phyloP scores from a whole-genome alignment of 1,140 invertebrate species.

The Polypedilum pembai region DNA sequence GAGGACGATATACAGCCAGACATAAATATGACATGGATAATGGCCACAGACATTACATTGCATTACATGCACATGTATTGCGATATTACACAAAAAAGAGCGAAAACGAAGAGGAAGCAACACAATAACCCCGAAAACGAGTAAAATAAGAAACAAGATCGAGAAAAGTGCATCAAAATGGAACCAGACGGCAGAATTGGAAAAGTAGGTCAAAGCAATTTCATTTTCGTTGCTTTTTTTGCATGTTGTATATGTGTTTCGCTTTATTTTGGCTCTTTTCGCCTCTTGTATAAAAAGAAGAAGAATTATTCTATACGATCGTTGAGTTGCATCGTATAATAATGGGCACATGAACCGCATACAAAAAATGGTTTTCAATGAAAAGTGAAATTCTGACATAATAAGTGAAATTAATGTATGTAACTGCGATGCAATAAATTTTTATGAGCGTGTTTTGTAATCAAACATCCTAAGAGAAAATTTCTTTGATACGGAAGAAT shows the following conservation, averaged over 20 bases:
- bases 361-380: not conserved
- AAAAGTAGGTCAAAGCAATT: conserved; percentile 15
- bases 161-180: conserved; percentile 17
- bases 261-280: not conserved
- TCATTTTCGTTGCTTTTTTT: conserved; percentile 15
- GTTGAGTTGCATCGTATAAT: not conserved
- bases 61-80: not conserved
- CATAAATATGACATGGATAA: not conserved
- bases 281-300: not conserved
- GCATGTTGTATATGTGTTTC: not conserved
- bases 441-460: not conserved
- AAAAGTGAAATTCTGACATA: conserved; percentile 7
- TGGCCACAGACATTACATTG: not conserved
- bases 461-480: too few relatives aligned
- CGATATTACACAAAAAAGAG: conserved; percentile 6
- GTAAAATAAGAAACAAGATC: conserved; percentile 19
- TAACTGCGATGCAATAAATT: not conserved
- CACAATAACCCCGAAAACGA: not conserved
- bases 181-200: conserved; percentile 9
- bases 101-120: conserved; percentile 16
- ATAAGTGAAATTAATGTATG: not conserved
- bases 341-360: not conserved
- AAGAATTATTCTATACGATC: not conserved
- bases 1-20: not conserved
- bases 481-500: too few relatives aligned